These are phyloP conservation scores for Netelia melanura DNA, from an alignment of 2,888 invertebrate genomes.

Conservation along the genomic window DNA sequence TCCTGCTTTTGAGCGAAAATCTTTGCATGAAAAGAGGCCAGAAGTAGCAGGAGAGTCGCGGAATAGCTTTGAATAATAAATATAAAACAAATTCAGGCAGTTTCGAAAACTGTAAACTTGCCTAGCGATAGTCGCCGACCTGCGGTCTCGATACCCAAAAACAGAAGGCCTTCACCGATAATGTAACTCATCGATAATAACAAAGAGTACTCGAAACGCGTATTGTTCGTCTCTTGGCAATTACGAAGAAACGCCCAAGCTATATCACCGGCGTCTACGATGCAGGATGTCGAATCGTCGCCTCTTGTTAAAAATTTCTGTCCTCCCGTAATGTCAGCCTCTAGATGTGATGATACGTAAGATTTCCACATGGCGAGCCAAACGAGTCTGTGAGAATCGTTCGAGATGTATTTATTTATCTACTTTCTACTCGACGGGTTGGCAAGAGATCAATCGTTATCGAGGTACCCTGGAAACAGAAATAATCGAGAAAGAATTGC, in stretches of 20 bases:
- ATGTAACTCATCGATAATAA: constrained; percentile 75
- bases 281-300: constrained; percentile 61
- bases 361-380: constrained; percentile 76
- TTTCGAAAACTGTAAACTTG: constrained; percentile 50
- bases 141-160: constrained; percentile 72
- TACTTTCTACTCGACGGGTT: not conserved
- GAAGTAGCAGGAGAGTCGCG: no score
- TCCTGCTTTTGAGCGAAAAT: not conserved
- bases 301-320: not conserved
- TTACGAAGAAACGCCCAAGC: constrained; percentile 69
- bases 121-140: constrained; percentile 73
- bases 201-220: constrained; percentile 70
- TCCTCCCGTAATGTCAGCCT: constrained; percentile 15
- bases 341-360: constrained; percentile 69
- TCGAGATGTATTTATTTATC: not conserved
- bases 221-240: constrained; percentile 72
- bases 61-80: not conserved
- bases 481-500: constrained; percentile 68
- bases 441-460: constrained; percentile 8
- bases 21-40: not conserved
- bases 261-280: constrained; percentile 67
- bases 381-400: constrained; percentile 69
- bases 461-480: constrained; percentile 76
- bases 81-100: not conserved
- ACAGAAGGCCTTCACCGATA: constrained; percentile 74